A percentile compares a stretch with the other conserved stretches of the same genome.
Conservation (phyloP, 1,140 invertebrate genomes). For the Macrobrachium nipponense region DNA sequence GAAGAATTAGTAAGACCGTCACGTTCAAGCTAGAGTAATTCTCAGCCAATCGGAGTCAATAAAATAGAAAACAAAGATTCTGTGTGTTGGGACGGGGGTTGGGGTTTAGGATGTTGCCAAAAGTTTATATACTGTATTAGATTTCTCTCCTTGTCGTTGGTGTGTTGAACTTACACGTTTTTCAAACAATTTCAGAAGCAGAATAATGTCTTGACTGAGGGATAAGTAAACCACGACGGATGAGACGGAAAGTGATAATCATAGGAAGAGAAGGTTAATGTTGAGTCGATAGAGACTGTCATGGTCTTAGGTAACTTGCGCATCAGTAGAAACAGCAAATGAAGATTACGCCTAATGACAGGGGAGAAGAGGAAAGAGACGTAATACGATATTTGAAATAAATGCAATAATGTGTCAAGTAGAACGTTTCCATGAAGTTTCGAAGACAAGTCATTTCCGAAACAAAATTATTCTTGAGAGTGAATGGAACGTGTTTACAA, state of each 20-base stretch:
- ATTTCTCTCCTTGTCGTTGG: too few relatives aligned
- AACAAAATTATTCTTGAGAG: too few relatives aligned
- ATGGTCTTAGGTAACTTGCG: background rate
- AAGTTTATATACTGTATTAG: background rate
- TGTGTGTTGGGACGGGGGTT: background rate
- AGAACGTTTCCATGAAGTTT: background rate
- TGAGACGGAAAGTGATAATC: background rate
- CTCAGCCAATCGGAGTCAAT: constrained; percentile 51
- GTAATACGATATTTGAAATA: background rate
- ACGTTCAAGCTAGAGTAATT: constrained; percentile 42
- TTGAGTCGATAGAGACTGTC: background rate
- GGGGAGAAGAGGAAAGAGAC: background rate
- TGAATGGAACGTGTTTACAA: too few relatives aligned
- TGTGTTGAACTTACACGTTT: too few relatives aligned
- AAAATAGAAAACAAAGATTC: constrained; percentile 39
- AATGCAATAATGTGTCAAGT: too few relatives aligned
- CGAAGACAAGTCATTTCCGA: too few relatives aligned
- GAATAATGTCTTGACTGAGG: background rate
- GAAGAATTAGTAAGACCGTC: constrained; percentile 10
- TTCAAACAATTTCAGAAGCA: background rate
- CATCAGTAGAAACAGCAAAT: background rate
- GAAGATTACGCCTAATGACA: background rate
- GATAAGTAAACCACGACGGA: background rate
- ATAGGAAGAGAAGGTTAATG: background rate
- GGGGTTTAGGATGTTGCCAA: background rate